Evolutionary conservation across 1,140 invertebrate genomes (phyloP), one percentile per base, ranked within the genome.

Genomic region (Drosophila repleta): DNA sequence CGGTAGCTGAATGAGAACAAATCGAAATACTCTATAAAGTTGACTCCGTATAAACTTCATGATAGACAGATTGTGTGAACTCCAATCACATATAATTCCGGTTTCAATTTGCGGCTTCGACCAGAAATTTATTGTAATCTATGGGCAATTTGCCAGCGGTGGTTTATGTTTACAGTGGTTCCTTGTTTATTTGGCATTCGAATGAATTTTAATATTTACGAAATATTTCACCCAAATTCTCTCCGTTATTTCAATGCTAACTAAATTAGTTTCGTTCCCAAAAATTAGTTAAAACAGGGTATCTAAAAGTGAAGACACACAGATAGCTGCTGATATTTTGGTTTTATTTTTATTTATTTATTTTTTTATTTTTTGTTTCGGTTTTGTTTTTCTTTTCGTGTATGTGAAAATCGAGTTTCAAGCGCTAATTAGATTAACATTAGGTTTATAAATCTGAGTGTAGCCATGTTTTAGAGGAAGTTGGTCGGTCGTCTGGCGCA

Each of bases 371-470:
- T 24, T 7, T 35, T 46, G 21, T 64, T 51, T 13, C 18, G 20
- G 24, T 48, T 15, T 48, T 48, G n/a, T 32, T 24, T 11, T 32
- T 39, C 15, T 21, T 17, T 52, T 13, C 7, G 5, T 41, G 29
- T 53, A 32, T 18, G 13, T 24, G 1, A 29, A 29, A 63, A 76
- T 67, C 56, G 68, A 43, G 60, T 78, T 70, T 75, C 72, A 66
- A 78, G 74, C 74, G 82, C 79, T 85, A 85, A 85, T 85, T 85
- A 64, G 79, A 85, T 85, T 85, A 88, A 82, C 81, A 75, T 62
- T 60, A 39, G 62, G 56, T 63, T 21, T 67, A 37, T 46, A 29
- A 39, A 65, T 35, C 10, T 3, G 32, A 11, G 32, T 35, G 32
- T 35, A 35, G 32, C 32, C 70, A 84, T 66, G 53, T 35, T 49